Conservation (phyloP, 2,888 invertebrate species). For the Patella depressa region DNA sequence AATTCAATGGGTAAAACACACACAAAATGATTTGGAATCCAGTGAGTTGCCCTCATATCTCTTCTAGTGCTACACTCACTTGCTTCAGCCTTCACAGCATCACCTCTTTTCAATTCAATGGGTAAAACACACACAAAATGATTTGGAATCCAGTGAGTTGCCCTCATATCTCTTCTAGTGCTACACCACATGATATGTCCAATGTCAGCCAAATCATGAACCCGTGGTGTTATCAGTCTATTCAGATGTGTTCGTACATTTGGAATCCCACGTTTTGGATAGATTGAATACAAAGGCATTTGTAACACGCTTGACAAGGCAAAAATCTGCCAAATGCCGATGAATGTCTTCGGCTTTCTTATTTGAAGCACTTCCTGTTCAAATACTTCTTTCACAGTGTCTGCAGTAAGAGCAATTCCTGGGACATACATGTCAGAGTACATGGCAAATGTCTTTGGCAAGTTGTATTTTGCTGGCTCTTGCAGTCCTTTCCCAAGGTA, state of each 20-base stretch:
- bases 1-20: background rate
- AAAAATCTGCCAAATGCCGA: slow-evolving; percentile 26
- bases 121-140: slow-evolving; percentile 18
- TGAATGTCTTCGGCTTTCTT: background rate
- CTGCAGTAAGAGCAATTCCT: slow-evolving; percentile 20
- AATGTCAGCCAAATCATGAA: background rate
- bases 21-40: slow-evolving; percentile 24
- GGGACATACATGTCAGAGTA: slow-evolving; percentile 15
- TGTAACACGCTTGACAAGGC: slow-evolving; percentile 26
- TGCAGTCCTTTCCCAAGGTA: slow-evolving; percentile 1
- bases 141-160: slow-evolving; percentile 16
- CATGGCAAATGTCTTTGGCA: slow-evolving; percentile 26
- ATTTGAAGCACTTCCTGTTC: background rate
- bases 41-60: slow-evolving; percentile 6
- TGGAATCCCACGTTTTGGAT: slow-evolving; percentile 26
- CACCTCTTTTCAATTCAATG: background rate
- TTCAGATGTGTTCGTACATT: slow-evolving; percentile 22
- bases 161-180: slow-evolving; percentile 8
- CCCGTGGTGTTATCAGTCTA: slow-evolving; percentile 18
- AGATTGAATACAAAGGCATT: slow-evolving; percentile 22
- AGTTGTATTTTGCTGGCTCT: slow-evolving; percentile 16
- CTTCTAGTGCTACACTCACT: background rate
- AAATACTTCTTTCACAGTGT: slow-evolving; percentile 15
- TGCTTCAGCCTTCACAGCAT: background rate
- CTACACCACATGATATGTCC: slow-evolving; percentile 15